Base-by-base conservation (phyloP, 1,140 invertebrate genomes). In the Rhyacophila brunnea region DNA sequence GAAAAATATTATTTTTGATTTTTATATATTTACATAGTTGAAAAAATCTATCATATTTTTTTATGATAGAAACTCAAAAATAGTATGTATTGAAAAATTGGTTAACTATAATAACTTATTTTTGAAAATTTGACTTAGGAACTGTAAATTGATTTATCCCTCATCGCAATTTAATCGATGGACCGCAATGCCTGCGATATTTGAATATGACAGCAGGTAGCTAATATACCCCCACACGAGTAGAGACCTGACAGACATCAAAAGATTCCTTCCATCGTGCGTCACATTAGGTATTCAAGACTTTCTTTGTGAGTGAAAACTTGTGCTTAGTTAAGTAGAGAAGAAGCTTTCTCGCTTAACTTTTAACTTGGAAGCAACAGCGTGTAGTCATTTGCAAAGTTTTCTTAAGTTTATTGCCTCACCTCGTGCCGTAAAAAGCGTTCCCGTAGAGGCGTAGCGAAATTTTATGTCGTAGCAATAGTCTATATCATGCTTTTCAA, bases 341-440 rank as follows among this genome's bases (percentile, higher is more conserved):
- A 52, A 58, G 61, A 51, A 64, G 56, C 52, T 63, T 59, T 52
- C 56, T 46, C 52, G 56, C 57, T 59, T 42, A 64, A 64, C 56
- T 64, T 55, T 64, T 64, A 56, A 59, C 56, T 59, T 52, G 57
- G 52, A 32, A 59, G 57, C 57, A 60, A 60, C 58, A 59, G 57
- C 62, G 57, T 55, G 52, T 55, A 55, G 52, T 63, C 55, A 63
- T 63, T 63, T 63, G 55, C 61, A 53, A 63, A 63, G 61, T 63
- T 63, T 63, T 53, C 51, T 35, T 38, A 62, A 63, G 44, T 62
- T 62, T 62, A 62, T 62, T 62, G 55, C 55, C 54, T 53, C 48
- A 17, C 18, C 38, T 38, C 42, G 2, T 11, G 14, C 36, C 23
- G 23, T n/a, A 40, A 11, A 3, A 28, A 28, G 23, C 23, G 23